Base-by-base conservation (phyloP, 92 coral and sea anemone genomes). In the Montipora capitata region DNA sequence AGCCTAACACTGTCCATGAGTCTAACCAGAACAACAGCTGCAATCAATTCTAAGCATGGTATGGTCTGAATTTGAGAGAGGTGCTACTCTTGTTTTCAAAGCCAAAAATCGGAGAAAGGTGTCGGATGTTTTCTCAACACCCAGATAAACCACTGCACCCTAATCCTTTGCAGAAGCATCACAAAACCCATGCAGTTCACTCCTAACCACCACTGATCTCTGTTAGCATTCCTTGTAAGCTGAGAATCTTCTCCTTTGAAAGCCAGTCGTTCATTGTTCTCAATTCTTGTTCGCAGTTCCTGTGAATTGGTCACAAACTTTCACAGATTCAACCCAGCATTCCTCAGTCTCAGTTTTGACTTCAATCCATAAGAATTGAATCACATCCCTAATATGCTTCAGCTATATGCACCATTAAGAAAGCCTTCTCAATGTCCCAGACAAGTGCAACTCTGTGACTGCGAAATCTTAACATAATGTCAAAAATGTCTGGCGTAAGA, bases 291-390 rank as follows among this genome's bases (percentile, higher is more conserved):
- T 66, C 80, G 85, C 15, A 80, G 71, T 9, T 42, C 77, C 11
- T 72, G 64, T 0, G 91, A 89, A 67, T 92, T 92, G 4, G 93
- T 78, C 38, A 68, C 54, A 83, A 84, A 90, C 76, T 82, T 93
- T 20, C 92, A 17, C 15, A 93, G 41, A 67, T 93, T 86, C 68
- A 90, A 93, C 4, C 93, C 93, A 7, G 93, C 93, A 65, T 88
- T 85, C 15, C 48, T 62, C 15, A 89, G 39, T 40, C 93, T 70
- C 43, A 67, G 63, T 65, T 89, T 85, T 10, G 94, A 66, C 58
- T 91, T 91, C 35, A 20, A 85, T 56, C 89, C 89, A 85, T 9
- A 85, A 56, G 42, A 85, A 85, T 42, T 84, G 39, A 51, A 76
- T 54, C 12, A 69, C 77, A 69, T 84, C 90, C 52, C 93, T 52